Base-by-base conservation (phyloP, 2,797 vertebrate species). In the Graptemys geographica region DNA sequence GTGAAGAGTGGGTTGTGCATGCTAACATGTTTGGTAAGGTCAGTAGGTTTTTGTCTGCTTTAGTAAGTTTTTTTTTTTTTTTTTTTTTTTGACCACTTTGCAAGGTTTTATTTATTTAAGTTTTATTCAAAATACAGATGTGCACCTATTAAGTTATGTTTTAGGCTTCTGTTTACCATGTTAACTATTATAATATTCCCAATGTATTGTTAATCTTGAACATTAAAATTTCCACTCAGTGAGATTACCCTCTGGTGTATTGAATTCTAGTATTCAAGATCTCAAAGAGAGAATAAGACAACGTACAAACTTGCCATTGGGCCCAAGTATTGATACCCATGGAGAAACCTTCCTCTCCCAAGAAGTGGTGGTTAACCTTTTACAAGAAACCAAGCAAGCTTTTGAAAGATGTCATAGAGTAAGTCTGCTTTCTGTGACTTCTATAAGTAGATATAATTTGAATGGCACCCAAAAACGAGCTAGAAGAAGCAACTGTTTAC, bases 391-490 rank as follows among this genome's bases (percentile, higher is more conserved):
- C 2, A 99, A 99, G 18, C 99, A 99, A 95, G 99, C 99, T 96
- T 99, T 99, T 98, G 99, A 99, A 98, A 99, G 99, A 97, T 99
- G 99, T 98, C 98, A 99, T 98, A 99, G 98, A 98, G 99, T 99
- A 97, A 97, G 97, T 92, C 92, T 86, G 84, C 52, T 86, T 85
- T 92, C 78, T 56, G 52, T 81, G 4, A 23, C 76, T 56, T 85
- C 72, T 28, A 2, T 57, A 47, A 28, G 33, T 5, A 27, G 69
- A 4, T 49, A 1, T 0, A 1, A 33, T 84, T 93, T 33, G 74
- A 49, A 28, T 28, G 44, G 27, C 13, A 16, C 44, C 9, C 74
- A 47, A 4, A 47, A 49, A 31, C 44, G 25, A 44, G 2, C 25
- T 78, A 47, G 44, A 27, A 78, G 6, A 49, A 78, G 15, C 8